Evolutionary conservation across 2,888 invertebrate species (phyloP), one percentile per base, ranked within the genome.

Genomic region (Meloe dianella): DNA sequence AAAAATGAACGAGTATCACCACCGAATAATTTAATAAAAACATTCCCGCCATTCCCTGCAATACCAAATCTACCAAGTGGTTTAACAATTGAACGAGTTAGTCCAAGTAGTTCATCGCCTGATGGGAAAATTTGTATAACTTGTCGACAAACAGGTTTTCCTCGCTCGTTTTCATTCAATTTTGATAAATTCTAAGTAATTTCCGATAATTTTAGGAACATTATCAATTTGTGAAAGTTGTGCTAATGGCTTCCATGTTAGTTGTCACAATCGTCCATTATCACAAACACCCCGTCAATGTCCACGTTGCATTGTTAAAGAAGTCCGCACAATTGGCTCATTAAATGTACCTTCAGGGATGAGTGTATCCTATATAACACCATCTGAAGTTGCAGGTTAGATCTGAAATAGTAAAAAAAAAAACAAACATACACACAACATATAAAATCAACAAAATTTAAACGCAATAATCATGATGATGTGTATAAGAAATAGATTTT

Each of bases 41-140:
- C 63, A 8, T 68, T 75, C 27, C 69, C 72, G 32, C 65, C 79
- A 6, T 77, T 80, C 59, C 79, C 80, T 2, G 78, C 83, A 60
- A 86, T 86, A 74, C 86, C 86, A 1, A 85, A 86, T 71, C 77
- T 87, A 63, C 86, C 87, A 1, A 84, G 85, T 68, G 85, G 86
- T 54, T 77, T 87, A n/a, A 86, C 86, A 17, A 86, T 87, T 65
- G 87, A 87, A 75, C 81, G 86, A 67, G 84, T 87, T 63, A 84
- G 84, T 65, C 82, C 82, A 35, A 84, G 84, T 67, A 73, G 75
- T 60, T 73, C 75, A 5, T 79, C 79, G 2, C 80, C 82, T 5
- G 84, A 83, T 69, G 75, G 81, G 14, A 83, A 81, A 67, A 75
- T 83, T 30, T 87, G 87, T 72, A 81, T 85, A 30, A 77, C 82